phyloP scores from a whole-genome alignment of 2,888 invertebrate species.

The Leptura quadrifasciata region DNA sequence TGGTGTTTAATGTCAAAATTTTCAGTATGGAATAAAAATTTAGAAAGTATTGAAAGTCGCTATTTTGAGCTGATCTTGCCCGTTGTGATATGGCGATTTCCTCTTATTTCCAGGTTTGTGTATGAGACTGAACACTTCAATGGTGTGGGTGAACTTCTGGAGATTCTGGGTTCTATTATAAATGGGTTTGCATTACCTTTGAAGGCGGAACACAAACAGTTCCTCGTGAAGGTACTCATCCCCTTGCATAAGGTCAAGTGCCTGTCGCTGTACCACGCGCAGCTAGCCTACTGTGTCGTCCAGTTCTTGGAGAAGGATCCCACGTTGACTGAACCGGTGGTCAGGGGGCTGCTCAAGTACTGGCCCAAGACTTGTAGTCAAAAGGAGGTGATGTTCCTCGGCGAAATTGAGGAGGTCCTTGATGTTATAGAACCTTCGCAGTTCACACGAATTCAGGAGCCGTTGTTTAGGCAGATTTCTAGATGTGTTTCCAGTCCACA shows the following conservation, averaged over 20 bases:
- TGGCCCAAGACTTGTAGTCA: conserved; percentile 99
- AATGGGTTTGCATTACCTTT: conserved; percentile 98
- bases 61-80: too few species aligned
- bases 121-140: conserved; percentile 99
- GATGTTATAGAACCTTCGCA: conserved; percentile 99
- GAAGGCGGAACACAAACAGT: conserved; percentile 98
- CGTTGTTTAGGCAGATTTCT: conserved; percentile 98
- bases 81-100: too few species aligned
- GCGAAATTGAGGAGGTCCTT: conserved; percentile 99
- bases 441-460: conserved; percentile 98
- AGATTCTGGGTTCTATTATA: conserved; percentile 98
- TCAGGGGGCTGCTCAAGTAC: conserved; percentile 94
- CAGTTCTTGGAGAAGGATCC: conserved; percentile 97
- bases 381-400: conserved; percentile 99
- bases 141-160: conserved; percentile 96
- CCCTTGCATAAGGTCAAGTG: conserved; percentile 78
- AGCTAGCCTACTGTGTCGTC: conserved; percentile 98
- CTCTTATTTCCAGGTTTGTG: conserved; percentile 89
- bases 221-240: conserved; percentile 87
- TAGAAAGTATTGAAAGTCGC: too few species aligned
- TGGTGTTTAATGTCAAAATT: too few species aligned
- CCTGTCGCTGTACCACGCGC: conserved; percentile 97
- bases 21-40: too few species aligned
- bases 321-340: conserved; percentile 94
- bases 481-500: conserved; percentile 99